Conservation (phyloP, 2,113 vertebrate species). For the Eclectus roratus region DNA sequence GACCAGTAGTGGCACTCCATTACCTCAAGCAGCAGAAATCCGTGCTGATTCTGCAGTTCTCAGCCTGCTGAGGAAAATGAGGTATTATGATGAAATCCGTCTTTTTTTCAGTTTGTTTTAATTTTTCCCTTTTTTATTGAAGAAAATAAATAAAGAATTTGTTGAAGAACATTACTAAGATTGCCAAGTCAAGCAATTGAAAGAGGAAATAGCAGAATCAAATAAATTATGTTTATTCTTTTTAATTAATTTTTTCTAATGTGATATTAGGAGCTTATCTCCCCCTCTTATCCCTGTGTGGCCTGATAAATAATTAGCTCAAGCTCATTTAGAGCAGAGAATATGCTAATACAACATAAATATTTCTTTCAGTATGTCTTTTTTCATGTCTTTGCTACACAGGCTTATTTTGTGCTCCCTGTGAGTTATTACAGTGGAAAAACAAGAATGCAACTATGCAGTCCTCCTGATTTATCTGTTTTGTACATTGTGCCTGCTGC, state of each 20-base stretch:
- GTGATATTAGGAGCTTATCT: slow-evolving; percentile 22
- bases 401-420: neutral
- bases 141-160: neutral
- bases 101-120: neutral
- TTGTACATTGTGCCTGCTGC: slow-evolving; percentile 7
- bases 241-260: slow-evolving; percentile 39
- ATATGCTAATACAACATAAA: neutral
- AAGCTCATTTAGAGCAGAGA: neutral
- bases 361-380: neutral
- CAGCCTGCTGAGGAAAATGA: neutral
- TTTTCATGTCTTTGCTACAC: neutral
- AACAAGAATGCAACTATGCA: neutral
- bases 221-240: slow-evolving; percentile 10
- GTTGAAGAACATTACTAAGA: neutral
- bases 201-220: slow-evolving; percentile 7
- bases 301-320: neutral
- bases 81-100: neutral
- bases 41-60: neutral
- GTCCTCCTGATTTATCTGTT: slow-evolving; percentile 34
- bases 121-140: neutral
- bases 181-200: neutral
- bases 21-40: slow-evolving; percentile 14
- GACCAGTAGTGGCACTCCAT: neutral
- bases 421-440: neutral
- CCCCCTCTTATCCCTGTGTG: neutral